A percentile compares a stretch with the other conserved stretches of the same genome.
These are phyloP conservation scores for Ephestia elutella DNA, from an alignment of 1,140 invertebrate genomes.

Conservation along the genomic window DNA sequence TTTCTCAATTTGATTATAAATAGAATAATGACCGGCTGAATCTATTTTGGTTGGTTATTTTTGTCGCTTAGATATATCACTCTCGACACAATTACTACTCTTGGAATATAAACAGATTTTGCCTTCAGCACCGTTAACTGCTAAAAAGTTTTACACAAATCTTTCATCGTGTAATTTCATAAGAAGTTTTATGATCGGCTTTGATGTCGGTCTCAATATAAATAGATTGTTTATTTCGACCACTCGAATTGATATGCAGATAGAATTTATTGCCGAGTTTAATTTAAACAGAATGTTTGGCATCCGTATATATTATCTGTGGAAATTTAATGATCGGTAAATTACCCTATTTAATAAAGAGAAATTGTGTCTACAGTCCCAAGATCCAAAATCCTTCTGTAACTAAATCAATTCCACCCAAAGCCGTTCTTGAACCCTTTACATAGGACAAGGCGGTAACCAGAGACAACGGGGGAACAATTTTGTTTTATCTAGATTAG, in stretches of 20 bases:
- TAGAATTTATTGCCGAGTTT: not conserved
- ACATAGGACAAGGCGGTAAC: conserved; percentile 63
- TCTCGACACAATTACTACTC: not conserved
- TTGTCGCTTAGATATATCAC: conserved; percentile 19
- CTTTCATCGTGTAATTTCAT: not conserved
- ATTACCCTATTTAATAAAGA: not conserved
- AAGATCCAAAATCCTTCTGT: conserved; percentile 21
- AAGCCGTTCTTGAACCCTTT: conserved; percentile 62
- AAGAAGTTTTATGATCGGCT: not conserved
- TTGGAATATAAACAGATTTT: not conserved
- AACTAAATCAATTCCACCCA: conserved; percentile 27
- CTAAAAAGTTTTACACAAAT: not conserved
- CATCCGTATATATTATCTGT: not conserved
- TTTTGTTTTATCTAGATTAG: conserved; percentile 20
- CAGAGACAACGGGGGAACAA: not conserved
- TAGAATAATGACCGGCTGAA: conserved; percentile 30
- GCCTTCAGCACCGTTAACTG: not conserved
- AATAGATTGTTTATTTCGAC: not conserved
- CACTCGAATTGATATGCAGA: not conserved
- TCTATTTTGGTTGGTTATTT: conserved; percentile 40
- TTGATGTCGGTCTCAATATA: not conserved
- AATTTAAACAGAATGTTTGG: not conserved
- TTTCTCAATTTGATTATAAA: conserved; percentile 39
- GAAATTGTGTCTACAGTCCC: conserved; percentile 31
- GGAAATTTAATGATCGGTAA: too few species aligned